phyloP scores from a whole-genome alignment of 2,113 vertebrate genomes.

The Balaenoptera acutorostrata region DNA sequence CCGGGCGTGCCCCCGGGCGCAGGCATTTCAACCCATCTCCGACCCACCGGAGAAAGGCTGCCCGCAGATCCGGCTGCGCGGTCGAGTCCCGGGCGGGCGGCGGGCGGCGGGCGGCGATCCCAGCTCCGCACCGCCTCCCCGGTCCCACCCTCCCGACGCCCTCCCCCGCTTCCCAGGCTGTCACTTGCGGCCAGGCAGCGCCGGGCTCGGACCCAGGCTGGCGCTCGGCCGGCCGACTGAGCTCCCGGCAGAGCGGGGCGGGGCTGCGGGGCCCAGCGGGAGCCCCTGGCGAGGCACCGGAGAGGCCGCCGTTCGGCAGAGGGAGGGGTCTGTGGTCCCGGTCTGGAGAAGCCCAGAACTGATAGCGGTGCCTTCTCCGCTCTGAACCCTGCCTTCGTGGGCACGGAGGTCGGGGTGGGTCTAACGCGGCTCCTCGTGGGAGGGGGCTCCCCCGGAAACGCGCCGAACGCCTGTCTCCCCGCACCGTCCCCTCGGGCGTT shows the following conservation, averaged over 20 bases:
- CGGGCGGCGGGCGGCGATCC: background rate
- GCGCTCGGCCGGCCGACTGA: background rate
- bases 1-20: background rate
- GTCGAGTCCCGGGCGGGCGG: background rate
- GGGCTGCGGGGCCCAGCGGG: constrained; percentile 19
- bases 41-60: background rate
- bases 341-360: constrained; percentile 54
- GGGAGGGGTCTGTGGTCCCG: constrained; percentile 39
- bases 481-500: background rate
- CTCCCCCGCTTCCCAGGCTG: background rate
- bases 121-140: background rate
- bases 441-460: background rate
- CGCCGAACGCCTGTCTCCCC: background rate
- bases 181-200: background rate
- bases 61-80: background rate
- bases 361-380: background rate
- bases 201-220: background rate
- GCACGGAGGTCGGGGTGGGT: background rate
- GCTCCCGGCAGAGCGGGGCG: constrained; percentile 37
- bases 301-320: constrained; percentile 49
- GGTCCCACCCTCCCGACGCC: constrained; percentile 10
- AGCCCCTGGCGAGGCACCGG: constrained; percentile 32
- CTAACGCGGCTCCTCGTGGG: background rate
- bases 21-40: constrained; percentile 66
- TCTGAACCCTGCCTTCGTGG: background rate